Conservation (phyloP, 2,113 vertebrate species). For the Pomatorhinus ruficollis region DNA sequence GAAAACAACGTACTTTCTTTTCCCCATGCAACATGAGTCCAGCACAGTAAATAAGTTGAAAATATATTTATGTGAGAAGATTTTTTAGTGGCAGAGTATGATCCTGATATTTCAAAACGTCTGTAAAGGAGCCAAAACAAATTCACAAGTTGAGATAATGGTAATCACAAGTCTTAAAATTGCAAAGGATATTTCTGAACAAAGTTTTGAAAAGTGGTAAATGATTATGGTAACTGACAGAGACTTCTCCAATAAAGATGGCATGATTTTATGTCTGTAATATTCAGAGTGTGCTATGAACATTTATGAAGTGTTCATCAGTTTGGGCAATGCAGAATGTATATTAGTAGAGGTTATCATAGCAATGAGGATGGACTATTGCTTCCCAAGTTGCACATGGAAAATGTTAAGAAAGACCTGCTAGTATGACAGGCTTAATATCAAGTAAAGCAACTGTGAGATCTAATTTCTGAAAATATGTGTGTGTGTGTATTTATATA, state of each 20-base stretch:
- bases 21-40: background rate
- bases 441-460: background rate
- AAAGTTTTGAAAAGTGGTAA: background rate
- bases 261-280: background rate
- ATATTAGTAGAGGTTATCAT: background rate
- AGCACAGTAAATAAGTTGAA: background rate
- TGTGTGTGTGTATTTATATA: too few species aligned
- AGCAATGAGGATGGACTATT: background rate
- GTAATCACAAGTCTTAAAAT: conserved; percentile 2
- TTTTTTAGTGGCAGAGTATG: background rate
- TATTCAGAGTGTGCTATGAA: background rate
- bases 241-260: background rate
- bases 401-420: background rate
- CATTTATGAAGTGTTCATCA: background rate
- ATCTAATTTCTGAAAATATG: background rate
- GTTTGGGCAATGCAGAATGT: background rate
- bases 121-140: background rate
- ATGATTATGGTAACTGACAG: background rate
- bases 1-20: background rate
- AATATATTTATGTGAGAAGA: background rate
- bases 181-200: background rate
- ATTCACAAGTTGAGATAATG: background rate
- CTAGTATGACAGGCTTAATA: background rate
- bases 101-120: background rate
- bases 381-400: background rate